Percentiles rank a stretch among this genome's conserved stretches.
phyloP scores from a whole-genome alignment of 2,888 invertebrate species.

The Panopea generosa region DNA sequence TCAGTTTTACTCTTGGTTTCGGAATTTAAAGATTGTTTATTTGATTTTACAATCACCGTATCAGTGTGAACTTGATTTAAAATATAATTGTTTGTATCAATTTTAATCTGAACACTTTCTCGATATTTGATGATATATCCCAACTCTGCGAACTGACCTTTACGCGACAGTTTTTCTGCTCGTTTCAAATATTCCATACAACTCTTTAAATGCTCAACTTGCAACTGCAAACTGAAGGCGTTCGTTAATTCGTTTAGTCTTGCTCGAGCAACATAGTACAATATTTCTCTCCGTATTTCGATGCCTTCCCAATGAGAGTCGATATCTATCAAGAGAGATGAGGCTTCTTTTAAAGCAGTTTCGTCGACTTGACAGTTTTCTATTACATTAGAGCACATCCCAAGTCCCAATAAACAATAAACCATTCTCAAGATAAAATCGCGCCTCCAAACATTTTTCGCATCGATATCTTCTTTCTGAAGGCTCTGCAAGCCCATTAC shows the following conservation, averaged over 20 bases:
- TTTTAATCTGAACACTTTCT: not conserved
- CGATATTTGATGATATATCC: constrained; percentile 28
- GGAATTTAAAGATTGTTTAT: too few relatives aligned
- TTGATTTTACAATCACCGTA: too few relatives aligned
- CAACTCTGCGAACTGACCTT: constrained; percentile 58
- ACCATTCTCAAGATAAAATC: constrained; percentile 65
- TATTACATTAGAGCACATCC: constrained; percentile 57
- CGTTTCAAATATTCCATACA: constrained; percentile 17
- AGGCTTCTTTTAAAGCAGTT: constrained; percentile 32
- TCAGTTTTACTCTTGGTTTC: too few relatives aligned
- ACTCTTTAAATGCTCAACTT: not conserved
- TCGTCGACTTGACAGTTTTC: constrained; percentile 21
- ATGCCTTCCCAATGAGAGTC: constrained; percentile 41
- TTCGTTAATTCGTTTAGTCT: constrained; percentile 31
- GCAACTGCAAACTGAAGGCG: too few relatives aligned
- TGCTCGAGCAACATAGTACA: constrained; percentile 58
- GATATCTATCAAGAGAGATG: constrained; percentile 34
- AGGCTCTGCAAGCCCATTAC: constrained; percentile 53
- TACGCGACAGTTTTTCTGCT: constrained; percentile 35
- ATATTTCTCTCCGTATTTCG: constrained; percentile 62
- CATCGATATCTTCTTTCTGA: constrained; percentile 48
- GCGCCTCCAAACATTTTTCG: constrained; percentile 54
- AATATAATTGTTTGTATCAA: too few relatives aligned
- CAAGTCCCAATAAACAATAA: constrained; percentile 61
- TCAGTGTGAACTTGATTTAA: too few relatives aligned